A percentile compares a stretch with the other conserved stretches of the same genome.
Conservation (phyloP, 2,797 vertebrate species). For the Sebastes kiyomatsui region DNA sequence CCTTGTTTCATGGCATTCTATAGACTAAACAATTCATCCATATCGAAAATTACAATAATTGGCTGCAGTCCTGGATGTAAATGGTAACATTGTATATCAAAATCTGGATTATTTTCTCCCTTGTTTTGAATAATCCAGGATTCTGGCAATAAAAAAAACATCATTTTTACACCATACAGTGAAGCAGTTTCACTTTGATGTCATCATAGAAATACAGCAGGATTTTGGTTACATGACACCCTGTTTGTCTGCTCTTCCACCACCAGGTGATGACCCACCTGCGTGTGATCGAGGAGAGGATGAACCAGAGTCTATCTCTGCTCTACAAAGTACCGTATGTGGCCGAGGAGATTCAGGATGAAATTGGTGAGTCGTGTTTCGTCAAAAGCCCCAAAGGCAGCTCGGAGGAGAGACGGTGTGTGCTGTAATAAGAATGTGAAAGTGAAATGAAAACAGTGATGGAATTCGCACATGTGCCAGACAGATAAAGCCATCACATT, state of each 20-base stretch:
- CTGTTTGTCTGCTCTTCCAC: constrained; percentile 6
- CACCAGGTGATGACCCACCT: constrained; percentile 96
- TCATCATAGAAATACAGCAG: neutral
- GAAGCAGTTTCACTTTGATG: neutral
- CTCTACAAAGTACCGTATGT: constrained; percentile 98
- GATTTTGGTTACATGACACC: neutral
- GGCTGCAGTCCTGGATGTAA: neutral
- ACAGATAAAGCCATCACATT: constrained; percentile 24
- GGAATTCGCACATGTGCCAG: constrained; percentile 7
- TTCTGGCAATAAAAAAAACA: neutral
- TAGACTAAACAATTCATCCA: neutral
- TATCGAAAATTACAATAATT: neutral
- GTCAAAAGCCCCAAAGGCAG: neutral
- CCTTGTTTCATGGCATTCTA: neutral
- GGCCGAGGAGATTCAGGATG: constrained; percentile 96
- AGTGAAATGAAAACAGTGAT: constrained; percentile 42
- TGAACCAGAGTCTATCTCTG: constrained; percentile 97
- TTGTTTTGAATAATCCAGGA: neutral
- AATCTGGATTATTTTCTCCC: neutral
- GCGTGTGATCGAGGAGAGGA: constrained; percentile 96
- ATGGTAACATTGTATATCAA: neutral
- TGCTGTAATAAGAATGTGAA: constrained; percentile 9
- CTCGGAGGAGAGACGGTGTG: neutral
- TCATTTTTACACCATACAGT: neutral
- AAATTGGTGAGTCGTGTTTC: constrained; percentile 83